Evolutionary conservation across 2,888 invertebrate genomes (phyloP), one percentile per base, ranked within the genome.

Genomic region (Dermolepida albohirtum): DNA sequence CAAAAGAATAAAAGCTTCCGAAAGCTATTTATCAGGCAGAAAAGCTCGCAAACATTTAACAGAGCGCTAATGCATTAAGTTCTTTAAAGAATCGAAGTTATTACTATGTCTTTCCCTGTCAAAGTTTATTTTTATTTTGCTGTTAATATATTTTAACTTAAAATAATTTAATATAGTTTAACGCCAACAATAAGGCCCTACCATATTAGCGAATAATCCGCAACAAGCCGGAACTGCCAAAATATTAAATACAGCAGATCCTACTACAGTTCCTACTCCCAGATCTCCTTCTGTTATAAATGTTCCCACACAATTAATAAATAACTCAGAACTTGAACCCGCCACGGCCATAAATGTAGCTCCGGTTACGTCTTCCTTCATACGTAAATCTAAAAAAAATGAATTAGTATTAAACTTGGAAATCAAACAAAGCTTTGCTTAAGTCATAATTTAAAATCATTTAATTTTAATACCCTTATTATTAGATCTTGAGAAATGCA

Each of bases 311-410:
- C 92, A 89, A 80, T 93, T 93, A 71, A 94, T 92, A 84, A 95
- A 95, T 70, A 95, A 84, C 83, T 96, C 95, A 0, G 95, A 94
- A 68, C 93, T 92, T 0, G 93, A 93, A 69, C 93, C 94, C 0
- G 95, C 95, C 0, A 93, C 90, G 0, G 95, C 95, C 95, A 96
- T 95, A 78, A 96, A 93, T 0, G 95, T 95, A 0, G 95, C 95
- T 0, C 95, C 95, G 0, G 95, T 94, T 22, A 95, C 90, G 77
- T 95, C 95, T 72, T 89, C 87, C 6, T 88, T 87, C 84, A 92
- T 86, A 59, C 88, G 84, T 51, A 91, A 78, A 68, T 85, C 90
- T 91, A 75, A 4, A 77, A 70, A 66, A 62, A 67, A n/a, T 47
- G 67, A 54, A 71, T 16, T 7, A 41, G 50, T 22, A 22, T 22